Percentiles rank a stretch among this genome's conserved stretches.
Evolutionary conservation across 2,797 vertebrate species (phyloP).

Genomic region (Lacerta viridis): DNA sequence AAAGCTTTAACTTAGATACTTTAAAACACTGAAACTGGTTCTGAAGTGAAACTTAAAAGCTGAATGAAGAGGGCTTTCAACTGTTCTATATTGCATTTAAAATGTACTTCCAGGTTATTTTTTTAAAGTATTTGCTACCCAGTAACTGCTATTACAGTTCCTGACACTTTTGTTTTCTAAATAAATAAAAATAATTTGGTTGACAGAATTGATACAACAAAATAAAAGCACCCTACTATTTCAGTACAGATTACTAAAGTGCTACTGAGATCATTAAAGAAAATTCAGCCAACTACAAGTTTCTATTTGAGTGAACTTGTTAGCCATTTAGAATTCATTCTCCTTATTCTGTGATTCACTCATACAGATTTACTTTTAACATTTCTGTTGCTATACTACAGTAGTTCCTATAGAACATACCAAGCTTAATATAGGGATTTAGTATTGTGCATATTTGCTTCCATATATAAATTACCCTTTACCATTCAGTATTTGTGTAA

Average conservation of each 20-base stretch:
- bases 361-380: constrained; percentile 34
- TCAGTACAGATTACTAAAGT: constrained; percentile 1
- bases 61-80: constrained; percentile 72
- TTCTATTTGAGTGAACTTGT: constrained; percentile 23
- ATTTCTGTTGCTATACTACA: not conserved
- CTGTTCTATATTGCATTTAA: constrained; percentile 69
- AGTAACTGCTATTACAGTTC: constrained; percentile 49
- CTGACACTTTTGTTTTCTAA: constrained; percentile 48
- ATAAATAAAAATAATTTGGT: constrained; percentile 4
- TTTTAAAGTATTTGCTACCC: constrained; percentile 50
- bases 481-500: constrained; percentile 47
- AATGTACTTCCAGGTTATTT: constrained; percentile 64
- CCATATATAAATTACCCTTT: constrained; percentile 28
- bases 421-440: not conserved
- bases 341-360: constrained; percentile 34
- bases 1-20: constrained; percentile 82
- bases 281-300: not conserved
- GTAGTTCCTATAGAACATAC: constrained; percentile 13
- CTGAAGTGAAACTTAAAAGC: constrained; percentile 80
- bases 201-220: constrained; percentile 2
- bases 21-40: constrained; percentile 79
- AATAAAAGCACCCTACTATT: accelerated
- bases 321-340: constrained; percentile 30
- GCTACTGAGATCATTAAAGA: not conserved
- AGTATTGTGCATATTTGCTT: constrained; percentile 43